Evolutionary conservation across 2,888 invertebrate genomes (phyloP).

Genomic region (Lepeophtheirus nordmannii): DNA sequence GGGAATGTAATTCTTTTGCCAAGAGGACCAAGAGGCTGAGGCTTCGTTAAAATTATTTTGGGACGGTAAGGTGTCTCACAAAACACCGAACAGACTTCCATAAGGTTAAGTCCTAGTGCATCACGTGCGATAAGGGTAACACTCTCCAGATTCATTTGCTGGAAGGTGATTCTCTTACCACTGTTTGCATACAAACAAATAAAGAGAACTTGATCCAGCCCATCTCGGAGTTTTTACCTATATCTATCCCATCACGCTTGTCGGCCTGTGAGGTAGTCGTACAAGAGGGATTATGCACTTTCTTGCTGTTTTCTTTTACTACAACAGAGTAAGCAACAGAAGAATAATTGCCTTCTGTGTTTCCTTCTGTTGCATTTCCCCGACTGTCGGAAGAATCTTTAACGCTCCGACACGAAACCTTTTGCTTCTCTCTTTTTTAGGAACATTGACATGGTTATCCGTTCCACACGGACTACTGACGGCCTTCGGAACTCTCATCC

Average conservation of each 20-base stretch:
- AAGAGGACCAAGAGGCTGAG: background rate
- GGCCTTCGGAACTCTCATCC: background rate
- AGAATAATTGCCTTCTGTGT: too few species aligned
- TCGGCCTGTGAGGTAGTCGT: background rate
- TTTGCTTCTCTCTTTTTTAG: too few species aligned
- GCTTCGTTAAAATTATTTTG: background rate
- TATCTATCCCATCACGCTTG: background rate
- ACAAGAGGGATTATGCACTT: background rate
- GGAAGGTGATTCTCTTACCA: background rate
- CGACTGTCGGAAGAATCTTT: too few species aligned
- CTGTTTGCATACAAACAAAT: background rate
- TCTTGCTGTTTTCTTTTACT: background rate
- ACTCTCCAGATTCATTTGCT: background rate
- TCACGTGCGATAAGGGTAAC: background rate
- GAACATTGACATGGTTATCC: too few species aligned
- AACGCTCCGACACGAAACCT: too few species aligned
- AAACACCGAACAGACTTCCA: background rate
- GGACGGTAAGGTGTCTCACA: background rate
- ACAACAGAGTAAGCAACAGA: background rate
- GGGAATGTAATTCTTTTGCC: background rate
- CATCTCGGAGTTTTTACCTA: background rate
- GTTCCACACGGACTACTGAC: too few species aligned
- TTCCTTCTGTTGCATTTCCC: too few species aligned
- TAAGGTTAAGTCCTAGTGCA: background rate
- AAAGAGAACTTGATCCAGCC: background rate